Evolutionary conservation across 2,888 invertebrate genomes (phyloP), one percentile per base, ranked within the genome.

Genomic region (Clusia tigrina): DNA sequence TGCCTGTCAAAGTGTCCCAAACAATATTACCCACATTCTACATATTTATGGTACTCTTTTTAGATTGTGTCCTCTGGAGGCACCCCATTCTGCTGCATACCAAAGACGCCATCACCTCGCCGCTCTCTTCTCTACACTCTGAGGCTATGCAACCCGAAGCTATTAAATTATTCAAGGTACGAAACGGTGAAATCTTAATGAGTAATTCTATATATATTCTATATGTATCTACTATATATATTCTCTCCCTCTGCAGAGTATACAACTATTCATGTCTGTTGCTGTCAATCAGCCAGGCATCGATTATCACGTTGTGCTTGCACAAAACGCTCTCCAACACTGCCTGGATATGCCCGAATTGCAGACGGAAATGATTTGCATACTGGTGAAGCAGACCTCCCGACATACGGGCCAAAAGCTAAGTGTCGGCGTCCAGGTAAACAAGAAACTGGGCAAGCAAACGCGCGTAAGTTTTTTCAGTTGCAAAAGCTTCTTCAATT

Each of bases 301-400:
- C 74, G 98, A 98, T 86, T 96, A 97, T 85, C 98, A 98, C 85
- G 96, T 98, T 77, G 95, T 95, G 65, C 87, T 98, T 66, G 97
- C 97, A 17, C 98, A 98, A 88, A 96, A 96, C 84, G 95, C 97
- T 32, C 87, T 98, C 62, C 93, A 94, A 80, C 94, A 94, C 82
- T 96, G 96, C 82, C 87, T 98, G 66, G 94, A 94, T 75, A 91
- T 91, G 82, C 88, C 90, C 52, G 95, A 96, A 85, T 88, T 98
- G 70, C 96, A 95, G 83, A 92, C 95, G 79, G 98, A 98, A 87
- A 89, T 98, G 79, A 91, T 93, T 77, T 93, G 95, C 76, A 93
- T 92, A 71, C 87, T 98, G 73, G 91, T 95, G 71, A 93, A 94
- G 79, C 96, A 98, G 87, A 96, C 96, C 58, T 91, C 94, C 77